Percentiles rank a stretch among this genome's conserved stretches.
Evolutionary conservation across 1,140 invertebrate genomes (phyloP).

Genomic region (Diorhabda carinulata): DNA sequence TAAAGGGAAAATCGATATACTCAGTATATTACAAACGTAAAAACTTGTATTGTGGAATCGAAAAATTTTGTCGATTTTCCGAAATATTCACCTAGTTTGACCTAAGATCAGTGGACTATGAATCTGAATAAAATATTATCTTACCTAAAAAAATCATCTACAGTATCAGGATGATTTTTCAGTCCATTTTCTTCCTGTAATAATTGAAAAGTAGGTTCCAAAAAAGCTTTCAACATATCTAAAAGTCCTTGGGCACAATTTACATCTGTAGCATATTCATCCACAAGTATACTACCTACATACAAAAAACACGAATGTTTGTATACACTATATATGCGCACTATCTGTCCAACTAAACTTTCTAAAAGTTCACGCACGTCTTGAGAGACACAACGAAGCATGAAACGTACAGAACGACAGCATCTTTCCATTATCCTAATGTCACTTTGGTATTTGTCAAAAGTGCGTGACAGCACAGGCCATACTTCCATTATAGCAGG

Average conservation of each 20-base stretch:
- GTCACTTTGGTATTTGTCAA: slow-evolving; percentile 77
- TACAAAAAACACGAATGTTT: slow-evolving; percentile 95
- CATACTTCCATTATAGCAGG: slow-evolving; percentile 78
- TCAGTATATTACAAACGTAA: too few relatives aligned
- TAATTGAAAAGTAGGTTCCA: slow-evolving; percentile 78
- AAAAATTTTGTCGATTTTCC: too few relatives aligned
- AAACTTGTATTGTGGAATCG: too few relatives aligned
- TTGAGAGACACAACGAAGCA: slow-evolving; percentile 79
- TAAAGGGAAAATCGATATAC: too few relatives aligned
- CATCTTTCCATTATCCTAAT: slow-evolving; percentile 84
- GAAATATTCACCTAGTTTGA: background rate
- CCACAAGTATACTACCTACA: slow-evolving; percentile 90
- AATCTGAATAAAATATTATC: slow-evolving; percentile 38
- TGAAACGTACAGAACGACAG: slow-evolving; percentile 86
- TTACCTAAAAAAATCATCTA: slow-evolving; percentile 90
- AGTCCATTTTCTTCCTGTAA: slow-evolving; percentile 74
- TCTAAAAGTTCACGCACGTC: slow-evolving; percentile 67
- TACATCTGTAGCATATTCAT: slow-evolving; percentile 79
- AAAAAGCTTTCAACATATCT: slow-evolving; percentile 83
- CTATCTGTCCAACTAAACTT: slow-evolving; percentile 81
- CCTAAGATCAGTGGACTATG: background rate
- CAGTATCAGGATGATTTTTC: slow-evolving; percentile 91
- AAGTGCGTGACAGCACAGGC: slow-evolving; percentile 76
- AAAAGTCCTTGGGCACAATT: slow-evolving; percentile 71
- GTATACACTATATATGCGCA: slow-evolving; percentile 74